These are phyloP conservation scores for Cephus cinctus DNA, from an alignment of 1,140 invertebrate genomes.

Conservation along the genomic window DNA sequence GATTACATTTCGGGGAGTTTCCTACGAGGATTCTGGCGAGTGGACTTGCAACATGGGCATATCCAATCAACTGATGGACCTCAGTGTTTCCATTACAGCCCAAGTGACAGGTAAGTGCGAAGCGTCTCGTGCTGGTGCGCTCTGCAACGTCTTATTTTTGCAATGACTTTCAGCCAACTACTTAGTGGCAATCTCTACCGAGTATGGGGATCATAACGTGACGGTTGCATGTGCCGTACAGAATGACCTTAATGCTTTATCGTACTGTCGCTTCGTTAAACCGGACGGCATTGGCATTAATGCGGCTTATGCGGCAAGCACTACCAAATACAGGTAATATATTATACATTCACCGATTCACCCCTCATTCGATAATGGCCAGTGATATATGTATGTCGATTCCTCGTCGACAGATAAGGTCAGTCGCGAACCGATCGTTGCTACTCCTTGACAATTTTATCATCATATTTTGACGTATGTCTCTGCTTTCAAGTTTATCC, in stretches of 20 bases:
- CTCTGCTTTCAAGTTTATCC: background rate
- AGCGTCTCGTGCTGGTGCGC: background rate
- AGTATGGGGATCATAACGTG: background rate
- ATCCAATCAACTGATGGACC: background rate
- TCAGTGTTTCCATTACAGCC: background rate
- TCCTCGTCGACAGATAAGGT: too few relatives aligned
- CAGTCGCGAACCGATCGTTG: too few relatives aligned
- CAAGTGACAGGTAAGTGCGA: background rate
- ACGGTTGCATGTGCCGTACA: background rate
- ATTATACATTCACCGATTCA: background rate
- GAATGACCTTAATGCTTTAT: background rate
- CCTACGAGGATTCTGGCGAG: background rate
- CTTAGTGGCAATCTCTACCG: background rate
- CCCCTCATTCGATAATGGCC: too few relatives aligned
- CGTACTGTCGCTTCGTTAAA: background rate
- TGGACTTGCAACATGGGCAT: constrained; percentile 5
- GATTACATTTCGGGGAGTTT: background rate
- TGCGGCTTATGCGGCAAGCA: background rate
- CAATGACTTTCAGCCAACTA: background rate
- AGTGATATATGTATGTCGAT: background rate
- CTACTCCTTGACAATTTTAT: too few relatives aligned
- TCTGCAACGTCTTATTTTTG: background rate
- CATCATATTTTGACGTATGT: background rate
- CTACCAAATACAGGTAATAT: background rate
- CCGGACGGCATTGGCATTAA: constrained; percentile 3